Percentiles rank a stretch among this genome's conserved stretches.
phyloP scores from a whole-genome alignment of 2,113 vertebrate species.

The Platysteira castanea region DNA sequence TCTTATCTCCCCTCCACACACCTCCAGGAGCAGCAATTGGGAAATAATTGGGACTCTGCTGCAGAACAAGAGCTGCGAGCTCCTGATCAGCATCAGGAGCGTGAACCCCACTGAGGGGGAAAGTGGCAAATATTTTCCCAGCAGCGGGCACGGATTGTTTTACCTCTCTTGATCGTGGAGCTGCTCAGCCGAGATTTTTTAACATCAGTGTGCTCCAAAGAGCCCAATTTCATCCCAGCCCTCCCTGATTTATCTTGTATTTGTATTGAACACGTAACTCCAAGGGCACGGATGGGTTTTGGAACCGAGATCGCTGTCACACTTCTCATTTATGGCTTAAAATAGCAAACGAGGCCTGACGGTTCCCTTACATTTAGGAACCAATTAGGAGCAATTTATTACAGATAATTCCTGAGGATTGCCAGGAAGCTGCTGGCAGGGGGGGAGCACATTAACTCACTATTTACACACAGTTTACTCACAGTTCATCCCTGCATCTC shows the following conservation, averaged over 20 bases:
- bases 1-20: neutral
- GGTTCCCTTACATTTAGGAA: neutral
- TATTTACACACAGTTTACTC: neutral
- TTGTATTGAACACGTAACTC: neutral
- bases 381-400: neutral
- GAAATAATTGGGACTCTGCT: neutral
- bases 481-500: neutral
- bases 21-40: neutral
- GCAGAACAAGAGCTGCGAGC: neutral
- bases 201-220: neutral
- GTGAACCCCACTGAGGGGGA: neutral
- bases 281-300: fast-evolving
- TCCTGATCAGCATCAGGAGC: neutral
- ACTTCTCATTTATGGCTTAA: neutral
- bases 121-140: neutral
- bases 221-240: neutral
- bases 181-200: neutral
- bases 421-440: neutral
- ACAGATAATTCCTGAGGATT: neutral
- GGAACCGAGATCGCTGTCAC: neutral
- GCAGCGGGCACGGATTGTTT: neutral
- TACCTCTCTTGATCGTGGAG: neutral
- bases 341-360: neutral
- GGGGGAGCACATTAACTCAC: neutral
- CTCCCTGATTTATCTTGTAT: neutral